A percentile compares a stretch with the other conserved stretches of the same genome.
Conservation (phyloP, 2,888 invertebrate genomes). For the Melinaea marsaeus region DNA sequence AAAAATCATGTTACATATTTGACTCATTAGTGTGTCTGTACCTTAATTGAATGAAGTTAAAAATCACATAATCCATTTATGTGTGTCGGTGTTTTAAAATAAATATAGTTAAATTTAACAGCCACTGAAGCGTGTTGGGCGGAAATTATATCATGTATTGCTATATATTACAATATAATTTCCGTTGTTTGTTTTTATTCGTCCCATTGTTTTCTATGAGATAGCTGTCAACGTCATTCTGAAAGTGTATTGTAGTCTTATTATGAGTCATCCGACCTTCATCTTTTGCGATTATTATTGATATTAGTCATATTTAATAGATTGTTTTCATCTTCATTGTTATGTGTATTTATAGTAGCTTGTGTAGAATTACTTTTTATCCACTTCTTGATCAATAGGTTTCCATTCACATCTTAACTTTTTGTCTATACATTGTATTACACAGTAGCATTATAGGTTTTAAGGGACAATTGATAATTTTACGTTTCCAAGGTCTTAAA, state of each 20-base stretch:
- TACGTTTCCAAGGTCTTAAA: no score
- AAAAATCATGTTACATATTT: no score
- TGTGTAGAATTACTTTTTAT: no score
- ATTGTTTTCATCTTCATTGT: not conserved
- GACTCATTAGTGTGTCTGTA: no score
- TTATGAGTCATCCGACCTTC: constrained; percentile 10
- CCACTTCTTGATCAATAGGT: no score
- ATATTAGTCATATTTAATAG: constrained; percentile 3
- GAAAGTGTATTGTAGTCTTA: constrained; percentile 32
- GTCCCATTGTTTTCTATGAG: constrained; percentile 45
- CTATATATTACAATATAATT: constrained; percentile 43
- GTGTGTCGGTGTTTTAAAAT: not conserved
- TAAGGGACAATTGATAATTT: no score
- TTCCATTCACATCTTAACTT: no score
- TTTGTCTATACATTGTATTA: no score
- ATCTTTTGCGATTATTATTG: not conserved
- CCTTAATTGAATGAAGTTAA: not conserved
- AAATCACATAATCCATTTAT: not conserved
- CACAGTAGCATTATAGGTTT: no score
- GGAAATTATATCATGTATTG: constrained; percentile 25
- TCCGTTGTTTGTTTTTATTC: constrained; percentile 56
- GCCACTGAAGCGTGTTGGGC: constrained; percentile 22
- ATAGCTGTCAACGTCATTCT: constrained; percentile 21
- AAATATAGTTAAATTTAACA: constrained; percentile 8
- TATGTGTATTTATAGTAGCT: no score